These are phyloP conservation scores for Eretmochelys imbricata DNA, from an alignment of 2,113 vertebrate genomes.

Conservation along the genomic window DNA sequence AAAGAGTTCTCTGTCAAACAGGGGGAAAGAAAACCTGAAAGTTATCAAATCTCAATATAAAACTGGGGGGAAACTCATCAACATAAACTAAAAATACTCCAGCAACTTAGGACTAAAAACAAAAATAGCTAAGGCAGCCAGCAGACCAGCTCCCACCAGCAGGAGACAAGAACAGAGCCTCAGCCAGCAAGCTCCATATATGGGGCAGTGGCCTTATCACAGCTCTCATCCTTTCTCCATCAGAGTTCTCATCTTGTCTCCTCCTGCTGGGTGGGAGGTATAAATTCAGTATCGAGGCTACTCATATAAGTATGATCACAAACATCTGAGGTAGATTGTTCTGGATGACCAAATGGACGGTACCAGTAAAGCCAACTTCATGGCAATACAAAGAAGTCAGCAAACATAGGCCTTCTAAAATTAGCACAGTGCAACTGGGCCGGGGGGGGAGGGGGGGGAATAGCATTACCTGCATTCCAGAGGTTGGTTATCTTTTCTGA, in stretches of 20 bases:
- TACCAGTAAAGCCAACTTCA: background rate
- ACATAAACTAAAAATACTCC: background rate
- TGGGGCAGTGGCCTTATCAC: background rate
- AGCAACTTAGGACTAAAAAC: background rate
- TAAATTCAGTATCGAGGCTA: background rate
- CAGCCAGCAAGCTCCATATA: background rate
- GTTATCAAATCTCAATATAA: background rate
- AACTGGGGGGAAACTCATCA: background rate
- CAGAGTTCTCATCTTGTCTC: background rate
- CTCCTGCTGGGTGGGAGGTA: background rate
- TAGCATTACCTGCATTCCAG: background rate
- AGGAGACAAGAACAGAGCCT: background rate
- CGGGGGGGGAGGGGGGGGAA: background rate
- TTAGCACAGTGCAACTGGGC: too few species aligned
- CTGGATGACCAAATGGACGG: background rate
- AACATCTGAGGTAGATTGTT: background rate
- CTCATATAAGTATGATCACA: accelerated
- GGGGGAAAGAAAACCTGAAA: background rate
- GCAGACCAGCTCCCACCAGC: background rate
- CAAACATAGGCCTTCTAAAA: background rate
- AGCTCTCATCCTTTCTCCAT: background rate
- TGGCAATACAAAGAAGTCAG: background rate
- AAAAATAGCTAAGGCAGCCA: background rate
- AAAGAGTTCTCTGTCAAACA: too few species aligned
- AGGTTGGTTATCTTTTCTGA: background rate